Base-by-base conservation (phyloP, 2,888 invertebrate species). In the Ptychoptera contaminata region DNA sequence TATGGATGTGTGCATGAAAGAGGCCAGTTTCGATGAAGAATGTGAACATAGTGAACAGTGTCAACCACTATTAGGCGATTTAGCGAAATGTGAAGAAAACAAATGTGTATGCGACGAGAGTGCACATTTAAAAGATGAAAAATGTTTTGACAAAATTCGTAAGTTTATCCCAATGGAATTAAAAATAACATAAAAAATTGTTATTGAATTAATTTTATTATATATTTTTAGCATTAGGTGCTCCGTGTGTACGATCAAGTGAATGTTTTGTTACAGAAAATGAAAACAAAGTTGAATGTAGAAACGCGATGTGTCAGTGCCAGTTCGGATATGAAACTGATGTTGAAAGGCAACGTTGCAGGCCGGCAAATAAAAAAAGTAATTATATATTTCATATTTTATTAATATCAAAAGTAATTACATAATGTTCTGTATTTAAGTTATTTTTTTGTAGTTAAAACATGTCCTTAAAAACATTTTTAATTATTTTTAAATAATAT, bases 251-350 rank as follows among this genome's bases (percentile, higher is more conserved):
- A 3, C 58, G 54, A 47, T 58, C 61, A 39, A 54, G 57, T n/a
- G 60, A 64, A 48, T 65, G 64, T 46, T 57, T 53, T 47, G 48
- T 58, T 6, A 58, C 58, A 40, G 58, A 59, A 47, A 57, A 59
- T 50, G 54, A 57, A n/a, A 59, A 61, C 51, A 55, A 52, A 45
- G 55, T 60, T 36, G 63, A 63, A 50, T 64, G 65, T 47, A 58
- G 64, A 46, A 65, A 63, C 49, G 61, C 62, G 11, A 56, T 62
- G 35, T 64, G 64, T 47, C 61, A 62, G 47, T 64, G 64, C 52
- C 61, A 63, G 48, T 52, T 61, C 31, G 59, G 57, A 16, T 44
- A 43, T 30, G n/a, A 11, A 16, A 8, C 31, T 10, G 43, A 44
- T 38, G 34, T 38, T 10, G 43, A 44, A 34, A 37, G 35, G 14